phyloP scores from a whole-genome alignment of 2,797 vertebrate genomes.

The Lutjanus argentimaculatus region DNA sequence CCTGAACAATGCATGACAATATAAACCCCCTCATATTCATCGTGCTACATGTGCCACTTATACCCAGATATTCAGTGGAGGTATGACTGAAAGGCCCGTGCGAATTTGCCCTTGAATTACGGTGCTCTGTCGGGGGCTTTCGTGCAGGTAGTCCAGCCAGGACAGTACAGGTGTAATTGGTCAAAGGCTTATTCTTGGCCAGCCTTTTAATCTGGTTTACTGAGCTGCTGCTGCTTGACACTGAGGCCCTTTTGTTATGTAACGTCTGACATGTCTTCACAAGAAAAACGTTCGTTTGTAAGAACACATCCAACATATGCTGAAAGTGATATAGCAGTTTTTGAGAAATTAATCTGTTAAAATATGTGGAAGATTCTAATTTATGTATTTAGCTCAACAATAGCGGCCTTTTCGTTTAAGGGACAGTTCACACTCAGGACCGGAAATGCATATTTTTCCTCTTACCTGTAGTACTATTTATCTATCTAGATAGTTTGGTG shows the following conservation, averaged over 20 bases:
- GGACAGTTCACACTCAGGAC: too few relatives aligned
- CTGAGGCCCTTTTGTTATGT: background rate
- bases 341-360: background rate
- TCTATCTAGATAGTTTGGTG: too few relatives aligned
- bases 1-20: background rate
- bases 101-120: slow-evolving; percentile 42
- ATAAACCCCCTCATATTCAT: background rate
- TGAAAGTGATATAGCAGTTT: background rate
- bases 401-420: background rate
- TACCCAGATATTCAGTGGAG: background rate
- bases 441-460: too few relatives aligned
- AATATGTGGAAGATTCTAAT: background rate
- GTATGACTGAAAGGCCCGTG: slow-evolving; percentile 5
- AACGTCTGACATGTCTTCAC: slow-evolving; percentile 3
- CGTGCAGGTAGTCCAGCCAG: slow-evolving; percentile 26
- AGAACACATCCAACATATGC: rapidly evolving
- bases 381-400: background rate
- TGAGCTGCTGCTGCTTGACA: slow-evolving; percentile 41
- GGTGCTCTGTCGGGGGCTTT: background rate
- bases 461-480: too few relatives aligned
- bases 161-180: slow-evolving; percentile 64
- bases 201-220: slow-evolving; percentile 58
- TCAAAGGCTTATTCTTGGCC: slow-evolving; percentile 42
- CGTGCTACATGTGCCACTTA: background rate
- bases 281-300: background rate